phyloP scores from a whole-genome alignment of 2,113 vertebrate species.

The Tenebrosternarchus preto region DNA sequence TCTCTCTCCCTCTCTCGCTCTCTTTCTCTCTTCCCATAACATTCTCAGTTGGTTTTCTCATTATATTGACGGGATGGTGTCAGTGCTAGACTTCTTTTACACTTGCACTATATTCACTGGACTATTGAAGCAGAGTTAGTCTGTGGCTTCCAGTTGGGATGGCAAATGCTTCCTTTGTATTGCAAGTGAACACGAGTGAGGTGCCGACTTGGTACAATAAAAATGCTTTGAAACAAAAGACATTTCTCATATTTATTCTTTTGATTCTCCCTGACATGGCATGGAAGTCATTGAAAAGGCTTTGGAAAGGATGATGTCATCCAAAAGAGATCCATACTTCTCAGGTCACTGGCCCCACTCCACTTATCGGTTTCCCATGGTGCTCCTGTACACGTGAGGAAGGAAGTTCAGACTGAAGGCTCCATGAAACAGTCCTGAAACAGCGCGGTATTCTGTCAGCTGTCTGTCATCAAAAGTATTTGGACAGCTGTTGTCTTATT shows the following conservation, averaged over 20 bases:
- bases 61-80: not conserved
- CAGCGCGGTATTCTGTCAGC: not conserved
- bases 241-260: not conserved
- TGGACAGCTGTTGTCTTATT: not conserved
- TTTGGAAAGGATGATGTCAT: constrained; percentile 46
- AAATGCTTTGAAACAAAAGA: not conserved
- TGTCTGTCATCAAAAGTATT: not conserved
- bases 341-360: constrained; percentile 32
- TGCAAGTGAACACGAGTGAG: not conserved
- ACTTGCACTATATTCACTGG: constrained; percentile 19
- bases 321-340: constrained; percentile 37
- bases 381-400: not conserved
- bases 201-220: not conserved
- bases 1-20: not conserved
- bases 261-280: not conserved
- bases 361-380: constrained; percentile 22
- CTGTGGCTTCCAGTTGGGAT: constrained; percentile 12
- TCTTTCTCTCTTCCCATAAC: no score
- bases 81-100: constrained; percentile 16
- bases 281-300: not conserved
- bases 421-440: not conserved
- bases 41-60: constrained; percentile 28
- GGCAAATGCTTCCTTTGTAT: not conserved
- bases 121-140: not conserved
- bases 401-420: constrained; percentile 10